A percentile compares a stretch with the other conserved stretches of the same genome.
phyloP scores from a whole-genome alignment of 2,797 vertebrate species.

The Meriones psammophilus region DNA sequence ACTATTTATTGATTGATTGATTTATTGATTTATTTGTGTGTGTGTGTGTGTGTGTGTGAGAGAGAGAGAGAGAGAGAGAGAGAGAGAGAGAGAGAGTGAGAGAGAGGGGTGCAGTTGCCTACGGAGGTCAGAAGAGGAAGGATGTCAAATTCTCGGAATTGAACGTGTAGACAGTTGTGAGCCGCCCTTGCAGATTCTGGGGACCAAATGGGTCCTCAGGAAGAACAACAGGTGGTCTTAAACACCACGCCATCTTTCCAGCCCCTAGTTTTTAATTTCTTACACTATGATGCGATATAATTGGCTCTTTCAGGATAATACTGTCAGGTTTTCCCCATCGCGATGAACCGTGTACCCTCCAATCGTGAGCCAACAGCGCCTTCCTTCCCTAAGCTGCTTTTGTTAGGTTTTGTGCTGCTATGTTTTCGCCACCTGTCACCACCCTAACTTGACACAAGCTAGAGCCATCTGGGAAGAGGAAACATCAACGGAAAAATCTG shows the following conservation, averaged over 20 bases:
- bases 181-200: not conserved
- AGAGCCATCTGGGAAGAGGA: not conserved
- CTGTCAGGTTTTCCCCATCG: no score
- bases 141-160: not conserved
- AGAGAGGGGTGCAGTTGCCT: not conserved
- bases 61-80: no score
- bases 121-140: not conserved
- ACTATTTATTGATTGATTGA: not conserved
- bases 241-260: not conserved
- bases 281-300: not conserved
- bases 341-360: not conserved
- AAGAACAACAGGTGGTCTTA: not conserved
- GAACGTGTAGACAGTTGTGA: not conserved
- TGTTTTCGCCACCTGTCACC: rapidly evolving
- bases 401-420: not conserved
- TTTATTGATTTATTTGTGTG: not conserved
- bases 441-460: not conserved
- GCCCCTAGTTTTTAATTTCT: not conserved
- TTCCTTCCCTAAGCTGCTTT: not conserved
- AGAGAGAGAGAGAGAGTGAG: no score
- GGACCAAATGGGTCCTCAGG: not conserved
- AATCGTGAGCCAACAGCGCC: not conserved
- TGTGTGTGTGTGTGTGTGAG: not conserved
- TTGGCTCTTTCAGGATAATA: not conserved
- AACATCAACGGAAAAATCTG: not conserved